Evolutionary conservation across 2,888 invertebrate species (phyloP), one percentile per base, ranked within the genome.

Genomic region (Yponomeuta malinellus): DNA sequence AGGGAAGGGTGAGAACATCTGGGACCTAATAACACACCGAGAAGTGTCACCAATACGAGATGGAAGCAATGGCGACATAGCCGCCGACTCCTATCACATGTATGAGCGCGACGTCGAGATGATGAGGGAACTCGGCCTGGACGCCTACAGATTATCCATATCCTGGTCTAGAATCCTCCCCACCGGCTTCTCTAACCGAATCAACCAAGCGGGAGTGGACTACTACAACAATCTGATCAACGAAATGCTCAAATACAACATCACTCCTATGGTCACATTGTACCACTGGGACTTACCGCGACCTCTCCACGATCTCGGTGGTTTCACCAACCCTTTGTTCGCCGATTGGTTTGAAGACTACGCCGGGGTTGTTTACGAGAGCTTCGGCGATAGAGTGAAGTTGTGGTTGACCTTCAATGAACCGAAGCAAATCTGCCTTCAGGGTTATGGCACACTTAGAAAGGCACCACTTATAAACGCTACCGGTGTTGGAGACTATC

Each of bases 171-270:
- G 95, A 37, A 86, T 96, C 33, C 79, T 95, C 69, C 94, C 95
- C 0, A 92, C 89, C 37, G 94, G 94, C 64, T 90, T 88, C 31
- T 72, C 87, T 1, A 86, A 92, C 71, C 76, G 85, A 23, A 82
- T 94, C 12, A 96, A 95, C 78, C 80, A 90, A 76, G 89, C 89
- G 1, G 95, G 95, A 5, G 84, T 95, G 12, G 84, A 90, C 48
- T 95, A 94, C 81, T 96, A 96, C 82, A 94, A 94, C 74, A 88
- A 93, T 73, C 83, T 95, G 9, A 94, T 96, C 70, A 82, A 95
- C 76, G 94, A 93, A 78, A 88, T 96, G 73, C 73, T 94, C 0
- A 90, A 87, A 63, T 93, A 93, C 74, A 93, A 92, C 66, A 95
- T 96, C 71, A 81, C 86, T 70, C 95, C 96, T 0, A 83, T 94